phyloP scores from a whole-genome alignment of 1,140 invertebrate species.

The Penaeus indicus region DNA sequence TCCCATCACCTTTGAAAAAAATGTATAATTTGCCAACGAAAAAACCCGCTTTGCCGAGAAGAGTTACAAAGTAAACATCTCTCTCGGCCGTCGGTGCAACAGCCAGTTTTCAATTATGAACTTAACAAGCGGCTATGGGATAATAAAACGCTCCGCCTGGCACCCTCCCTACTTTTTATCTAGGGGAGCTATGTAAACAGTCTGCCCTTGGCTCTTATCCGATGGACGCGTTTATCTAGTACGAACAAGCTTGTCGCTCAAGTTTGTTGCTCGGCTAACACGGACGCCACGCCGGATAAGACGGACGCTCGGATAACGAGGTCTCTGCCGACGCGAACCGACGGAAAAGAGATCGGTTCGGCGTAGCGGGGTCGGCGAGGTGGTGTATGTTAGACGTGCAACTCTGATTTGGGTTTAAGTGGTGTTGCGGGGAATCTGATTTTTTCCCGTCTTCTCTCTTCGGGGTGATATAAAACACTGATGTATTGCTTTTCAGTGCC shows the following conservation, averaged over 20 bases:
- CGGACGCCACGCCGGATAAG: not conserved
- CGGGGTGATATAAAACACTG: too few species aligned
- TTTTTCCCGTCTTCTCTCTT: not conserved
- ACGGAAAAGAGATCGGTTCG: not conserved
- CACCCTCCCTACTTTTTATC: constrained; percentile 37
- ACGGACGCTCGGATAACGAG: too few species aligned
- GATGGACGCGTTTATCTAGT: not conserved
- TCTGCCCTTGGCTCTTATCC: constrained; percentile 1
- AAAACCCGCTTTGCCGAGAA: too few species aligned
- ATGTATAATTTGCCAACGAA: too few species aligned
- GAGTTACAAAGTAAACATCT: too few species aligned
- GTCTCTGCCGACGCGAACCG: too few species aligned
- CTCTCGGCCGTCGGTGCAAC: not conserved
- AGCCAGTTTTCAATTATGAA: not conserved
- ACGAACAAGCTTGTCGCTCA: not conserved
- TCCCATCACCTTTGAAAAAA: too few species aligned
- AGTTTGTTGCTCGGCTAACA: not conserved
- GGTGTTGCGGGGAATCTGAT: constrained; percentile 8
- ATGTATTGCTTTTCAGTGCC: too few species aligned
- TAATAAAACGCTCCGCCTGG: constrained; percentile 41
- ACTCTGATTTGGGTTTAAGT: constrained; percentile 37
- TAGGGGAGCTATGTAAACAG: constrained; percentile 18
- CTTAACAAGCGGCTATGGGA: constrained; percentile 53
- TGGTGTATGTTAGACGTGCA: constrained; percentile 3
- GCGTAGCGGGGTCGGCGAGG: constrained; percentile 6